Evolutionary conservation across 1,140 invertebrate species (phyloP).

Genomic region (Drosophila busckii): DNA sequence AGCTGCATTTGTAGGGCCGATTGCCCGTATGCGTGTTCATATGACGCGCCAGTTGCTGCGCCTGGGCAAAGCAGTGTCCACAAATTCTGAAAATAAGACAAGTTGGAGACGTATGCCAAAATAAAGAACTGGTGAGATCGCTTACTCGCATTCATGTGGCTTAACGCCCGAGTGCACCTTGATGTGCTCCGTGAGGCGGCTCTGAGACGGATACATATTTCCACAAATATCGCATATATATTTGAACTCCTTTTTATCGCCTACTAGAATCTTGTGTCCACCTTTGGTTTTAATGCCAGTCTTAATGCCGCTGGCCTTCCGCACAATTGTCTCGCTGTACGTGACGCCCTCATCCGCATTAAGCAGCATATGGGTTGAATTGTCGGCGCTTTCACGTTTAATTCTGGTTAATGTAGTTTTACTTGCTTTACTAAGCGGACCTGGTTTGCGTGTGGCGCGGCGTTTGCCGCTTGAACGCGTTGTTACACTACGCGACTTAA

Average conservation of each 20-base stretch:
- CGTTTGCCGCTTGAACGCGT: constrained; percentile 25
- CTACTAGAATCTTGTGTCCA: constrained; percentile 56
- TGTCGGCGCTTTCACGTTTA: constrained; percentile 11
- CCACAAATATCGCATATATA: constrained; percentile 77
- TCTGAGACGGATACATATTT: constrained; percentile 74
- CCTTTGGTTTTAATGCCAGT: constrained; percentile 56
- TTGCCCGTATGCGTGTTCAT: constrained; percentile 77
- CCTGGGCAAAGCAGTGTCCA: constrained; percentile 68
- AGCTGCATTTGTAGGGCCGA: constrained; percentile 84
- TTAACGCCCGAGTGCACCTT: constrained; percentile 72
- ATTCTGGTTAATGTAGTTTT: constrained; percentile 15
- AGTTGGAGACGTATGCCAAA: not conserved
- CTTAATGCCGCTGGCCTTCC: constrained; percentile 47
- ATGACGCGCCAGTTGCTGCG: constrained; percentile 66
- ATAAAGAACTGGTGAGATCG: not conserved
- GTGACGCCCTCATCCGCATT: constrained; percentile 41
- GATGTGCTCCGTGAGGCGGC: constrained; percentile 74
- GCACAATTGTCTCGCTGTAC: constrained; percentile 36
- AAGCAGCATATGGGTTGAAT: constrained; percentile 25
- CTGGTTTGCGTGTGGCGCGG: constrained; percentile 27
- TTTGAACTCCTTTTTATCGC: constrained; percentile 65
- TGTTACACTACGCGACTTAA: constrained; percentile 10
- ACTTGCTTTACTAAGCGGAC: not conserved
- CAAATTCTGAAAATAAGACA: constrained; percentile 52
- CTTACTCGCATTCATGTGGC: constrained; percentile 77